Conservation (phyloP, 2,888 invertebrate species). For the Chirona hameri region DNA sequence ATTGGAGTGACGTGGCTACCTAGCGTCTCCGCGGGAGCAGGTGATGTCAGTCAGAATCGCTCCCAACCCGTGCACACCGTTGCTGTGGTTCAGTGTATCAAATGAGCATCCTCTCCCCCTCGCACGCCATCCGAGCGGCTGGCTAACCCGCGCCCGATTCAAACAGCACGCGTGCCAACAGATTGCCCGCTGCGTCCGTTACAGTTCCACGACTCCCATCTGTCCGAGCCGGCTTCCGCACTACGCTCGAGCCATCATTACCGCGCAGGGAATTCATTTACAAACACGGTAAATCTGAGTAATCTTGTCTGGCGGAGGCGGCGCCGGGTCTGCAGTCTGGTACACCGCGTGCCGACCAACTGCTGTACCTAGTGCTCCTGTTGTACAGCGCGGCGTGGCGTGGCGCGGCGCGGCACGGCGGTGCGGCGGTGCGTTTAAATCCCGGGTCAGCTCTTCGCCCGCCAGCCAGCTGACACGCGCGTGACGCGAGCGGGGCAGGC, state of each 20-base stretch:
- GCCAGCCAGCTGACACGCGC: not conserved
- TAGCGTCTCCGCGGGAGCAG: not conserved
- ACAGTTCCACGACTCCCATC: constrained; percentile 10
- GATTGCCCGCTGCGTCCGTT: not conserved
- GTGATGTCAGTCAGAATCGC: too few relatives aligned
- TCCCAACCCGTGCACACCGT: not conserved
- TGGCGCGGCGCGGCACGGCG: not conserved
- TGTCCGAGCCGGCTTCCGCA: not conserved
- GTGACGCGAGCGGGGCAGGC: not conserved
- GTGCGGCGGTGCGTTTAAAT: not conserved
- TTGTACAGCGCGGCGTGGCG: too few relatives aligned
- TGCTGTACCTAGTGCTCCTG: not conserved
- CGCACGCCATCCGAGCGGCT: not conserved
- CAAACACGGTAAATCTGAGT: not conserved
- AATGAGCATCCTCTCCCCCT: too few relatives aligned
- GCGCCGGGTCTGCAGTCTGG: not conserved
- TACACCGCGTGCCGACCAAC: not conserved
- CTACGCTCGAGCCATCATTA: not conserved
- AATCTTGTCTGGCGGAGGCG: not conserved
- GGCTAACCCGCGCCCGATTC: not conserved
- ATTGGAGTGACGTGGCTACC: not conserved
- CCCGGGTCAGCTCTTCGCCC: not conserved
- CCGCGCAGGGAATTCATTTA: not conserved
- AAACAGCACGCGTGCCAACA: not conserved
- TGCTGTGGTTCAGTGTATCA: not conserved